A percentile compares a stretch with the other conserved stretches of the same genome.
Conservation (phyloP, 2,113 vertebrate species). For the Chloropsis hardwickii region DNA sequence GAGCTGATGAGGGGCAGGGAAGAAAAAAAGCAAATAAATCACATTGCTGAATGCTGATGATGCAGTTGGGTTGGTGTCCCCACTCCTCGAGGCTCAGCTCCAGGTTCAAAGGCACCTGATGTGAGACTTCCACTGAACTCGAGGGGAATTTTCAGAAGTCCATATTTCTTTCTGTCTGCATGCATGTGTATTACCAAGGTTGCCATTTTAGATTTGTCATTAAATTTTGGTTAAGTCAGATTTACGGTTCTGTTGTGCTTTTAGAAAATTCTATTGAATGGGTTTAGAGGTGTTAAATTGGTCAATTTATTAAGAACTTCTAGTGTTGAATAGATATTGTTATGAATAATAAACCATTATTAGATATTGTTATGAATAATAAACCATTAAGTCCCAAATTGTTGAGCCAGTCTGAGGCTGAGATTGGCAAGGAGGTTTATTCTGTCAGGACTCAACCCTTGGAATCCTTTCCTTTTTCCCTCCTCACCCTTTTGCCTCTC, state of each 20-base stretch:
- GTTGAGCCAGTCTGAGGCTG: not conserved
- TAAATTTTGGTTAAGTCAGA: not conserved
- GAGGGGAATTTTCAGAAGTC: not conserved
- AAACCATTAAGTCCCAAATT: not conserved
- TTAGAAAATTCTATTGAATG: rapidly evolving
- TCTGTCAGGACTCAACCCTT: not conserved
- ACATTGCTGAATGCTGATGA: not conserved
- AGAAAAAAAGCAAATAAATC: not conserved
- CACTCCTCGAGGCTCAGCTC: not conserved
- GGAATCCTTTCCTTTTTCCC: not conserved
- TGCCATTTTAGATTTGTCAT: not conserved
- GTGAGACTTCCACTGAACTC: not conserved
- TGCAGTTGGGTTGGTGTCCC: not conserved
- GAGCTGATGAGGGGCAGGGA: not conserved
- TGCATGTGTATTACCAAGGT: not conserved
- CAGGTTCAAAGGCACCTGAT: not conserved
- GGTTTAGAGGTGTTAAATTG: not conserved
- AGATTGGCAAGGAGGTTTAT: not conserved
- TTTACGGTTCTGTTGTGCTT: rapidly evolving
- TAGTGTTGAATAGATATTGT: not conserved
- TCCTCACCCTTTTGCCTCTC: not conserved
- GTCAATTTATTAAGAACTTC: not conserved
- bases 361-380: not conserved
- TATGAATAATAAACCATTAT: not conserved
- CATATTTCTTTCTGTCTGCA: not conserved